Percentiles rank a stretch among this genome's conserved stretches.
These are phyloP conservation scores for Deroplatys truncata DNA, from an alignment of 2,888 invertebrate genomes.

Conservation along the genomic window DNA sequence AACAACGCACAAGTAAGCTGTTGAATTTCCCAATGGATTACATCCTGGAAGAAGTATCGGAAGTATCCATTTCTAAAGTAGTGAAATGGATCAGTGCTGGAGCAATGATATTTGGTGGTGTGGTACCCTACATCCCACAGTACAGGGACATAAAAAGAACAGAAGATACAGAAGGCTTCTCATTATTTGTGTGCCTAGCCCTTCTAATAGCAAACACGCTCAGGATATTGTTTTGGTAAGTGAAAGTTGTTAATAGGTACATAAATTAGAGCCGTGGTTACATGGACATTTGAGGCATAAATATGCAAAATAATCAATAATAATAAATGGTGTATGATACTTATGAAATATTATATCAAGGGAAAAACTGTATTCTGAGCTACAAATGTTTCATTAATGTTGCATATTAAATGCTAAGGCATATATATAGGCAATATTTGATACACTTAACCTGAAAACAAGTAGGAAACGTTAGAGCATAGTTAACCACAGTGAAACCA, in stretches of 20 bases:
- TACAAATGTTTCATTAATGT: no score
- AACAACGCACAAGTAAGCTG: background rate
- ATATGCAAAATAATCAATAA: no score
- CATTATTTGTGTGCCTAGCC: constrained; percentile 92
- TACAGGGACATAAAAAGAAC: constrained; percentile 87
- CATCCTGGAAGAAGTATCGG: constrained; percentile 27
- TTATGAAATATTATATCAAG: no score
- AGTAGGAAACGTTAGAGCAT: no score
- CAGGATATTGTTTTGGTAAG: constrained; percentile 96
- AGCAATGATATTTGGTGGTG: constrained; percentile 93
- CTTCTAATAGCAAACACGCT: constrained; percentile 93
- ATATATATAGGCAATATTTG: no score
- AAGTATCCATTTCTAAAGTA: constrained; percentile 61
- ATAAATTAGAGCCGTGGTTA: no score
- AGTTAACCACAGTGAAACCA: no score
- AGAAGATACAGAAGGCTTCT: constrained; percentile 95
- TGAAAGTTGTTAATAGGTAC: constrained; percentile 31
- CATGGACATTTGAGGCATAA: no score
- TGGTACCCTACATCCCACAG: constrained; percentile 94
- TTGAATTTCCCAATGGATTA: constrained; percentile 23
- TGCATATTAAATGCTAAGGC: no score
- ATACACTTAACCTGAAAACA: no score
- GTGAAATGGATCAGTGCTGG: constrained; percentile 76
- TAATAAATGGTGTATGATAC: no score
- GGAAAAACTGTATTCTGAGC: no score